Evolutionary conservation across 2,797 vertebrate species (phyloP).

Genomic region (Clarias laeviceps): DNA sequence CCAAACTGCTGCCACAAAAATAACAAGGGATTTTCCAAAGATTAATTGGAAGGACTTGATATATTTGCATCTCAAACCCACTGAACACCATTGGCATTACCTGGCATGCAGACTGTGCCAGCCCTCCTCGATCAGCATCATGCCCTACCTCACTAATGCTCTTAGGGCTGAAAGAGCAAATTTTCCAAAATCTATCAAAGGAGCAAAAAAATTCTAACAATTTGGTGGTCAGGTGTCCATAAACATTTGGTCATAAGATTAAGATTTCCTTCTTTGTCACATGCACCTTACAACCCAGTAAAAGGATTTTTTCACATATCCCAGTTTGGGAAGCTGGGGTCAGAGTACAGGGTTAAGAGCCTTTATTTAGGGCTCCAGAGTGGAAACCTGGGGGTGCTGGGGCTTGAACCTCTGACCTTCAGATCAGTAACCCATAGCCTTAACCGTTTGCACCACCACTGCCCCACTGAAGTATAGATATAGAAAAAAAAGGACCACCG

Average conservation of each 20-base stretch:
- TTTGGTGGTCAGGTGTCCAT: not conserved
- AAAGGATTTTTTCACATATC: no score
- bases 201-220: not conserved
- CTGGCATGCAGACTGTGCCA: not conserved
- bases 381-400: no score
- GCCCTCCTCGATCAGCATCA: not conserved
- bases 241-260: not conserved
- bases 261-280: no score
- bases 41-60: not conserved
- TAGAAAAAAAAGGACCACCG: not conserved
- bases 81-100: not conserved
- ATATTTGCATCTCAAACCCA: not conserved
- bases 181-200: not conserved
- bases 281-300: no score
- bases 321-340: no score
- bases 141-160: not conserved
- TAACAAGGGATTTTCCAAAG: no score
- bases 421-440: no score
- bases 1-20: not conserved
- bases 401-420: no score
- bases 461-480: not conserved
- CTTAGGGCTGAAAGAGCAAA: not conserved
- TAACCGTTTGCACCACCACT: no score
- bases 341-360: no score
- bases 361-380: no score